Evolutionary conservation across 1,140 invertebrate genomes (phyloP).

Genomic region (Musca vetustissima): DNA sequence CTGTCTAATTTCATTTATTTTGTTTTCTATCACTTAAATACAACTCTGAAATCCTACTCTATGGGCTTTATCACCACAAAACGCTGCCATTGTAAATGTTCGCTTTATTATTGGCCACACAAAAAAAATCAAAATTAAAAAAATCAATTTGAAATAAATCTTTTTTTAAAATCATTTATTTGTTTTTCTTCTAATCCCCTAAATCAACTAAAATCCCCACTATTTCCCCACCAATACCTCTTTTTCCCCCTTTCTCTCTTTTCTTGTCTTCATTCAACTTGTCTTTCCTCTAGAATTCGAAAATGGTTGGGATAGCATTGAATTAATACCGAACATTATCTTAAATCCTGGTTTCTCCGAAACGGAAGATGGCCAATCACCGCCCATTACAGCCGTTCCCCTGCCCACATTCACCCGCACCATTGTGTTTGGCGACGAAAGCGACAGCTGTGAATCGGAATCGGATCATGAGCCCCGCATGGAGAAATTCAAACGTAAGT

Average conservation of each 20-base stretch:
- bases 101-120: neutral
- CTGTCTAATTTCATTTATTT: too few relatives aligned
- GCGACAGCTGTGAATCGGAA: slow-evolving; percentile 39
- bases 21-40: too few relatives aligned
- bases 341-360: slow-evolving; percentile 81
- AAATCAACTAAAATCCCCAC: slow-evolving; percentile 22
- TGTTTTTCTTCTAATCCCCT: slow-evolving; percentile 1
- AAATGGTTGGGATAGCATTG: slow-evolving; percentile 81
- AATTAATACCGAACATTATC: slow-evolving; percentile 85
- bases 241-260: neutral
- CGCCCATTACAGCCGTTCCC: neutral
- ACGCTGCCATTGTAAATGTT: neutral
- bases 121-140: slow-evolving; percentile 2
- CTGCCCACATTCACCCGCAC: slow-evolving; percentile 27
- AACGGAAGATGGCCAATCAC: slow-evolving; percentile 38
- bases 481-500: slow-evolving; percentile 53
- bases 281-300: slow-evolving; percentile 51
- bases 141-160: too few relatives aligned
- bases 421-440: slow-evolving; percentile 36
- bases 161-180: neutral
- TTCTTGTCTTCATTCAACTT: neutral
- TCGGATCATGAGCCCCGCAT: slow-evolving; percentile 50
- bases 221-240: neutral
- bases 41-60: too few relatives aligned
- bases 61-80: too few relatives aligned